Evolutionary conservation across 1,140 invertebrate genomes (phyloP), one percentile per base, ranked within the genome.

Genomic region (Bombyx mandarina): DNA sequence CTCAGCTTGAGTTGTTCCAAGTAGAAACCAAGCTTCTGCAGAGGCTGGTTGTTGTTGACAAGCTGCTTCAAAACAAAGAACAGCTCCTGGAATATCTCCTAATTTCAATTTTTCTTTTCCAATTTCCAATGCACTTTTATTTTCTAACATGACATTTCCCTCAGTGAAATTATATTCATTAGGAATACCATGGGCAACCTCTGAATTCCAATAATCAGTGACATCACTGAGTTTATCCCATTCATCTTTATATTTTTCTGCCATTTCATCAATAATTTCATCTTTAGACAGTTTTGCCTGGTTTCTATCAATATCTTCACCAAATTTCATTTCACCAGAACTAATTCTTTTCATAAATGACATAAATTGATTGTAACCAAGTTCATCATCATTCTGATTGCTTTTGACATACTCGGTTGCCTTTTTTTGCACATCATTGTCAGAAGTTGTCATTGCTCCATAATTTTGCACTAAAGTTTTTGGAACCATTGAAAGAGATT

Each of bases 51-150:
- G 89, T 79, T 97, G 93, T 78, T 97, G 94, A 7, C 94, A 96
- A 47, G 97, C 97, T 57, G 96, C 96, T 90, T 99, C 98, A 89
- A 99, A 99, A 72, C 97, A 95, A 4, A 99, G 87, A 1, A 99
- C 97, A 35, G 98, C 98, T 67, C 96, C 96, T 12, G 97, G 95
- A 58, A 99, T 91, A 88, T 99, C 97, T 35, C 97, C 97, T 63
- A 91, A 90, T 73, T 92, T 90, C 55, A 99, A 82, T 74, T 93
- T 93, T 69, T 93, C 90, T 73, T 97, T 93, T 0, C 97, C 98
- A 71, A 96, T 93, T 78, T 94, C 93, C 58, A 98, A 91, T 10
- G 96, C 93, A 89, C 97, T 92, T n/a, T 91, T 88, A 69, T 94
- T 88, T 69, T 95, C 91, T 55, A 91, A 88, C 92, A 98, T 93